Evolutionary conservation across 2,888 invertebrate genomes (phyloP).

Genomic region (Eutolmus rufibarbis): DNA sequence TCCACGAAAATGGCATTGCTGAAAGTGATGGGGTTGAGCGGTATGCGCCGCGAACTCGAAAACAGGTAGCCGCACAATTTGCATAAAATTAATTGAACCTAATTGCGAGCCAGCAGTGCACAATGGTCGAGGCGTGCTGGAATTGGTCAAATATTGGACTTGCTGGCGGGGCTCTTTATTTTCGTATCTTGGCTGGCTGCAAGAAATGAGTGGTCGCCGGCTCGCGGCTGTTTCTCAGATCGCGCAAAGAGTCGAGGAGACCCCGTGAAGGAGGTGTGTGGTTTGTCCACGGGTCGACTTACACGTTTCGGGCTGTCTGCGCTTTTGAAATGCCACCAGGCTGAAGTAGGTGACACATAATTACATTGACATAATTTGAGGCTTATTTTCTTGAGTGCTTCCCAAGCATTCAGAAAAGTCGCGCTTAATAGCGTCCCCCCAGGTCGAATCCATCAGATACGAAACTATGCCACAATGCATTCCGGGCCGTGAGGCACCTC

Average conservation of each 20-base stretch:
- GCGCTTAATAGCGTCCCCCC: constrained; percentile 22
- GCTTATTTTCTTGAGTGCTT: constrained; percentile 34
- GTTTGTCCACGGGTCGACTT: neutral
- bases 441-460: constrained; percentile 30
- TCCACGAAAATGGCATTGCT: neutral
- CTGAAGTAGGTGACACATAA: constrained; percentile 36
- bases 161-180: neutral
- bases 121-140: neutral
- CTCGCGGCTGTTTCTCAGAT: neutral
- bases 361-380: constrained; percentile 36
- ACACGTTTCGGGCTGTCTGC: neutral
- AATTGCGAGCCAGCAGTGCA: constrained; percentile 12
- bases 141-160: neutral
- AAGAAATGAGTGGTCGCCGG: neutral
- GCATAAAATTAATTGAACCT: constrained; percentile 31
- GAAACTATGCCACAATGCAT: constrained; percentile 43
- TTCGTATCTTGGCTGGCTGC: neutral
- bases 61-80: constrained; percentile 17
- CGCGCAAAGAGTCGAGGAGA: neutral
- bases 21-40: neutral
- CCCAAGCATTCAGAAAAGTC: constrained; percentile 25
- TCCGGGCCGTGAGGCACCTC: constrained; percentile 27
- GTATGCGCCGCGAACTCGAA: neutral
- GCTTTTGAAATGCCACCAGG: constrained; percentile 1
- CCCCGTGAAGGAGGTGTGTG: neutral